These are phyloP conservation scores for Sebastes hopkinsi DNA, from an alignment of 2,797 vertebrate genomes.

Conservation along the genomic window DNA sequence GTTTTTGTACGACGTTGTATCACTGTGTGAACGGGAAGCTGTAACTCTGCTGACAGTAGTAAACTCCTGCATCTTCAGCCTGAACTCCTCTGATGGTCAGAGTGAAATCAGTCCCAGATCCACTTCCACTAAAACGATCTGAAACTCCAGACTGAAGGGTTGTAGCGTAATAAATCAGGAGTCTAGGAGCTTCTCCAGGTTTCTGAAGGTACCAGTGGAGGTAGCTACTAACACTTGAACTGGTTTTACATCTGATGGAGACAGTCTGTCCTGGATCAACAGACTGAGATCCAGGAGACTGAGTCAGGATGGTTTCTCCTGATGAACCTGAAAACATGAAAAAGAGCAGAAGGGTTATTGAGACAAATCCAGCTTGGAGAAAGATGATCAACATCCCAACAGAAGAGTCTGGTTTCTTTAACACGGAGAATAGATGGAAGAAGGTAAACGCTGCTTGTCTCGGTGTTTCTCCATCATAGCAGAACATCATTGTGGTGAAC, in stretches of 20 bases:
- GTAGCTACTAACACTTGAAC: rapidly evolving
- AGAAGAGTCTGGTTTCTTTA: neutral
- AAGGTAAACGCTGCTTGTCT: neutral
- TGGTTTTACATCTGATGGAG: no score
- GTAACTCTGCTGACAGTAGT: no score
- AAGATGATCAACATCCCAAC: neutral
- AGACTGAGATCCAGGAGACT: neutral
- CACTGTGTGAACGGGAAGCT: no score
- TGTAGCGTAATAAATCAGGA: neutral
- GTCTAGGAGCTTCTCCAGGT: neutral
- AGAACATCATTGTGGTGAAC: neutral
- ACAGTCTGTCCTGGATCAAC: neutral
- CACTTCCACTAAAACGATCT: no score
- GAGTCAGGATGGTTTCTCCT: neutral
- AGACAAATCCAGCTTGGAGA: neutral
- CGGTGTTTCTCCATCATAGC: neutral
- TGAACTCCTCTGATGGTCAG: neutral
- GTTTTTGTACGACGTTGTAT: no score
- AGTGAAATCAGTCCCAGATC: no score
- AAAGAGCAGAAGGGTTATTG: no score
- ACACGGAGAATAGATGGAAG: neutral
- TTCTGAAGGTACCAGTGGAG: no score
- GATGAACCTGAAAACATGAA: neutral
- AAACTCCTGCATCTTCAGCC: no score
- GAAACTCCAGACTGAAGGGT: no score